Conservation (phyloP, 2,113 vertebrate genomes). For the Engraulis encrasicolus region DNA sequence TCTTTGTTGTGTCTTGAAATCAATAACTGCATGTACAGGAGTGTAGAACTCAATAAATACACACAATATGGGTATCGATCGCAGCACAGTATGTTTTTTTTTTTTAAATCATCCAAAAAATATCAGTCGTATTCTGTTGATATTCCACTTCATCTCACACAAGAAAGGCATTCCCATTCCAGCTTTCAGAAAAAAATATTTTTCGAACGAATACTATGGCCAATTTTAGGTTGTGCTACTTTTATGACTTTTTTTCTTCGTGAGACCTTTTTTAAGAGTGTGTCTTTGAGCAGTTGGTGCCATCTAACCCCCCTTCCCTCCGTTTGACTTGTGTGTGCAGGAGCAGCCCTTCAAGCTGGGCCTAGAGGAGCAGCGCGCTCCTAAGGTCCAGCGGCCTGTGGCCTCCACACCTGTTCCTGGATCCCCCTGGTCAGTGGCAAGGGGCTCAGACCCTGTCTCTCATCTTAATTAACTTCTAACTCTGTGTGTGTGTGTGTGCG, state of each 20-base stretch:
- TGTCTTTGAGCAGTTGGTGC: background rate
- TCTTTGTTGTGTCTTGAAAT: constrained; percentile 14
- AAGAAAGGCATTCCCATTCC: too few species aligned
- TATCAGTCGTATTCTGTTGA: background rate
- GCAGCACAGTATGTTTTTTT: background rate
- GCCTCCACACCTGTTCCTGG: constrained; percentile 89
- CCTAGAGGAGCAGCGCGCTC: constrained; percentile 55
- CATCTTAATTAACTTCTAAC: background rate
- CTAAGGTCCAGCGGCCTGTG: constrained; percentile 81
- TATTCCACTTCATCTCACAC: background rate
- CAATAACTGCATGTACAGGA: constrained; percentile 11
- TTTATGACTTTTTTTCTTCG: background rate
- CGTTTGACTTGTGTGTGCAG: constrained; percentile 55
- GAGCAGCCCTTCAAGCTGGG: constrained; percentile 67
- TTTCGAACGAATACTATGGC: background rate
- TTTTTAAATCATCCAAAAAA: background rate
- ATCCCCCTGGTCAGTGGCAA: constrained; percentile 57
- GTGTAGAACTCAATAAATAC: constrained; percentile 1
- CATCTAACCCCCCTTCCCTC: background rate
- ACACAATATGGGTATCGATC: background rate
- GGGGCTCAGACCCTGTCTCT: too few species aligned
- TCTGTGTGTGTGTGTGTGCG: too few species aligned
- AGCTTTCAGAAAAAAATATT: too few species aligned
- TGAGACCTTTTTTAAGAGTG: background rate
- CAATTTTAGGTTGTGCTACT: background rate